Evolutionary conservation across 2,888 invertebrate genomes (phyloP).

Genomic region (Drosophila austrosaltans): DNA sequence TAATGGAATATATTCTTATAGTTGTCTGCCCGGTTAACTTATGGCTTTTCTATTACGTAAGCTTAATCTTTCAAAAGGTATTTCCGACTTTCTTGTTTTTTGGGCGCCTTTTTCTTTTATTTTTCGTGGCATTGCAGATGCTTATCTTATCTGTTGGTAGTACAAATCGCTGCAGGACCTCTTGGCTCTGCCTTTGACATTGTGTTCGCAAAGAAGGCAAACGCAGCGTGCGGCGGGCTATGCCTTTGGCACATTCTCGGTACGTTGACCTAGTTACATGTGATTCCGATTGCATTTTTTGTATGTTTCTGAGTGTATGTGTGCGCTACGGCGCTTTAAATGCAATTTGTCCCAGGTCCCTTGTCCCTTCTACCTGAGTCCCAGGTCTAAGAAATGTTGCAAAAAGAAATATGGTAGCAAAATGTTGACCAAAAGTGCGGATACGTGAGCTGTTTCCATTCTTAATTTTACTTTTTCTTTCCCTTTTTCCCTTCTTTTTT

Average conservation of each 20-base stretch:
- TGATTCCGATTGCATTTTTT: slow-evolving; percentile 9
- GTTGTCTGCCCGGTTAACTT: neutral
- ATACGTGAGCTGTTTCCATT: slow-evolving; percentile 28
- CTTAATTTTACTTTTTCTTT: slow-evolving; percentile 14
- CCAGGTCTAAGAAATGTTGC: slow-evolving; percentile 9
- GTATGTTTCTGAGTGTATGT: neutral
- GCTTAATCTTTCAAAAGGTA: neutral
- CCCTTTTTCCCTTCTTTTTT: neutral
- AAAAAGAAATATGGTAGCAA: slow-evolving; percentile 12
- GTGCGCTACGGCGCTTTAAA: slow-evolving; percentile 6
- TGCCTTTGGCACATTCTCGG: slow-evolving; percentile 29
- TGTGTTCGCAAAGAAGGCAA: slow-evolving; percentile 16
- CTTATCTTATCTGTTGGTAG: slow-evolving; percentile 21
- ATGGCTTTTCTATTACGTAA: neutral
- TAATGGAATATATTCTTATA: neutral
- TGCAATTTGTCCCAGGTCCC: slow-evolving; percentile 16
- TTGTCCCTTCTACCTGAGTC: slow-evolving; percentile 9
- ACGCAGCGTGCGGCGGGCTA: slow-evolving; percentile 16
- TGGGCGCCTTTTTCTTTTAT: slow-evolving; percentile 30
- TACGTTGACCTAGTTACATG: slow-evolving; percentile 23
- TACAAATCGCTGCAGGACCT: slow-evolving; percentile 34
- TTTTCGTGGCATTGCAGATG: slow-evolving; percentile 33
- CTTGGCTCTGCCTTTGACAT: slow-evolving; percentile 26
- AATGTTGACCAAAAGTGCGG: slow-evolving; percentile 30
- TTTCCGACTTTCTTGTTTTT: slow-evolving; percentile 10